Conservation (phyloP, 1,140 invertebrate species). For the Ceratina calcarata region DNA sequence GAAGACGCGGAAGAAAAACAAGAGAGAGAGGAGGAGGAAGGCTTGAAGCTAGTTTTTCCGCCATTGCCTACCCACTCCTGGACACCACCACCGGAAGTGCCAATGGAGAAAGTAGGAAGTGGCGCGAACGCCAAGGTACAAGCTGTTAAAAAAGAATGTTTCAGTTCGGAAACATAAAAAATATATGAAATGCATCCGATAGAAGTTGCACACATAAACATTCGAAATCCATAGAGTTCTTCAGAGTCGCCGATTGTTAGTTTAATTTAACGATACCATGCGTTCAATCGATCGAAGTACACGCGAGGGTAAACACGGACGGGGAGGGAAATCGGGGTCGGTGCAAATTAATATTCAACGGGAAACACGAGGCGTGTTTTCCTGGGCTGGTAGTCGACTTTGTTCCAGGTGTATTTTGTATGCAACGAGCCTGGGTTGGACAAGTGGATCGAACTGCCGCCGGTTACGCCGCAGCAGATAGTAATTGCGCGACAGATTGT, state of each 20-base stretch:
- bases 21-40: slow-evolving; percentile 42
- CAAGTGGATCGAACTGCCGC: slow-evolving; percentile 86
- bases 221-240: too few relatives aligned
- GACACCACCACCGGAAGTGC: slow-evolving; percentile 80
- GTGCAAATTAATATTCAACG: slow-evolving; percentile 44
- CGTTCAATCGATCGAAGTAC: neutral
- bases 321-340: too few relatives aligned
- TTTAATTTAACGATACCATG: neutral
- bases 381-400: slow-evolving; percentile 8
- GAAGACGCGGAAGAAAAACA: slow-evolving; percentile 54
- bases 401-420: slow-evolving; percentile 85
- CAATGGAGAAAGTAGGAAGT: slow-evolving; percentile 83
- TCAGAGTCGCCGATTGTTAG: neutral
- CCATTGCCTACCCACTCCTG: slow-evolving; percentile 80
- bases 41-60: slow-evolving; percentile 79
- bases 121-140: slow-evolving; percentile 84
- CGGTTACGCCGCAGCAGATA: slow-evolving; percentile 87
- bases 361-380: slow-evolving; percentile 27
- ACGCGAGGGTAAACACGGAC: neutral
- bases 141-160: neutral
- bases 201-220: too few relatives aligned
- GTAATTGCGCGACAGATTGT: slow-evolving; percentile 84
- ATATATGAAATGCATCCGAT: neutral
- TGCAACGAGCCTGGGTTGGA: slow-evolving; percentile 84
- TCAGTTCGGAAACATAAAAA: too few relatives aligned